Conservation (phyloP, 2,888 invertebrate genomes). For the Phasia obesa region DNA sequence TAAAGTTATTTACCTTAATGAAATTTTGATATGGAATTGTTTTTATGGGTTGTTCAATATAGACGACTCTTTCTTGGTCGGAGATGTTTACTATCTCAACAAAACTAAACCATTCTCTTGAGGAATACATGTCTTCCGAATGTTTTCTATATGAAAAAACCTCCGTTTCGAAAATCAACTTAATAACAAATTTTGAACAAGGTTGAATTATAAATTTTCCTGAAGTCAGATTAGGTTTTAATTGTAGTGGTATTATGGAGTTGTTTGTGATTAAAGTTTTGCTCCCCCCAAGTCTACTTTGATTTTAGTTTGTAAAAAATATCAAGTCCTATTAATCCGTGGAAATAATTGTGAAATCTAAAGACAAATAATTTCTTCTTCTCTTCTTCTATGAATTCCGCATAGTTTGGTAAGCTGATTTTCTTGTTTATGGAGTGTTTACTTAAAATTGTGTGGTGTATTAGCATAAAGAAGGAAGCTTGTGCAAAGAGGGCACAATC, state of each 20-base stretch:
- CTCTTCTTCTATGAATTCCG: conserved; percentile 40
- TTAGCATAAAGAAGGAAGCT: too few species aligned
- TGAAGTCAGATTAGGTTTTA: conserved; percentile 57
- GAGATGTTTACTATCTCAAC: too few species aligned
- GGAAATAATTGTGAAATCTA: not conserved
- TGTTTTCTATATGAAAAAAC: conserved; percentile 40
- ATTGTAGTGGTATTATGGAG: not conserved
- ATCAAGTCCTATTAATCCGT: too few species aligned
- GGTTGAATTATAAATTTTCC: conserved; percentile 31
- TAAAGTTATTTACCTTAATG: too few species aligned
- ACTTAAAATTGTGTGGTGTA: conserved; percentile 58
- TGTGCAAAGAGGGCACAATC: too few species aligned
- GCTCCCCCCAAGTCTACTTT: too few species aligned
- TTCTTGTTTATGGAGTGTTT: conserved; percentile 48
- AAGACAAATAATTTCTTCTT: conserved; percentile 27
- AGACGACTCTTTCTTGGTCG: not conserved
- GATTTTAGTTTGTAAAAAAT: too few species aligned
- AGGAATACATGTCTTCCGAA: not conserved
- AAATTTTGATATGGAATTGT: not conserved
- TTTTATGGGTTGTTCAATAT: too few species aligned
- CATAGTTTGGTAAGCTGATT: conserved; percentile 34
- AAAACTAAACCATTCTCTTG: too few species aligned
- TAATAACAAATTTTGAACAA: conserved; percentile 37
- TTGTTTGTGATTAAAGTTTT: too few species aligned
- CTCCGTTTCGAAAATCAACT: too few species aligned